These are phyloP conservation scores for Paelopatides confundens DNA, from an alignment of 53 echinoderm and acorn worm genomes.

Conservation along the genomic window DNA sequence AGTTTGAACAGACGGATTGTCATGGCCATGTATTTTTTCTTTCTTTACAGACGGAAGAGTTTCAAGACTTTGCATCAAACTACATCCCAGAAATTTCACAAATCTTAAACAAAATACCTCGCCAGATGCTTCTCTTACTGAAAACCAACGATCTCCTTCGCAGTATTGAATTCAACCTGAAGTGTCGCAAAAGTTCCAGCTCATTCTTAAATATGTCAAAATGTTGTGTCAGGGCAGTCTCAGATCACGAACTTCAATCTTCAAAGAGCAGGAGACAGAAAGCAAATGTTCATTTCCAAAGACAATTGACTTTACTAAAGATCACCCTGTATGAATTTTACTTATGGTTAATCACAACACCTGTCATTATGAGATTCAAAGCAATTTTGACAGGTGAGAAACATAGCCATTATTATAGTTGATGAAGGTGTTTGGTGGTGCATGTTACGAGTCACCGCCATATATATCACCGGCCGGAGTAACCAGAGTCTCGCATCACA, in stretches of 20 bases:
- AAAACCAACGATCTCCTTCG: slow-evolving; percentile 98
- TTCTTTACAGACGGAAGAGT: slow-evolving; percentile 64
- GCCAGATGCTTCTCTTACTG: slow-evolving; percentile 94
- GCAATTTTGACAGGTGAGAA: not conserved
- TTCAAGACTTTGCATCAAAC: slow-evolving; percentile 73
- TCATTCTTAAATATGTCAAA: slow-evolving; percentile 98
- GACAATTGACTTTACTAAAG: slow-evolving; percentile 65
- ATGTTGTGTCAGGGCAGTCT: slow-evolving; percentile 90
- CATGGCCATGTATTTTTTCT: no score
- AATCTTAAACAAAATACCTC: slow-evolving; percentile 85
- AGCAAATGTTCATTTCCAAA: slow-evolving; percentile 52
- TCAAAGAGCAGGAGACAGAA: slow-evolving; percentile 62
- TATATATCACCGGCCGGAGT: no score
- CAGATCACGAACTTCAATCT: slow-evolving; percentile 65
- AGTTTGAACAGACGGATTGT: no score
- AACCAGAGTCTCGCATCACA: no score
- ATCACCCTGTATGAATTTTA: slow-evolving; percentile 86
- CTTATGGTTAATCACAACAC: slow-evolving; percentile 59
- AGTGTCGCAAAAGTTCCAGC: slow-evolving; percentile 85
- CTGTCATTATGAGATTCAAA: slow-evolving; percentile 1
- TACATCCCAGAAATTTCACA: slow-evolving; percentile 93
- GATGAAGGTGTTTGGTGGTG: not conserved
- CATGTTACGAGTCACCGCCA: not conserved
- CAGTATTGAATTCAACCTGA: slow-evolving; percentile 86
- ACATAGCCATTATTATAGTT: not conserved